Evolutionary conservation across 2,888 invertebrate genomes (phyloP).

Genomic region (Philaethria dido): DNA sequence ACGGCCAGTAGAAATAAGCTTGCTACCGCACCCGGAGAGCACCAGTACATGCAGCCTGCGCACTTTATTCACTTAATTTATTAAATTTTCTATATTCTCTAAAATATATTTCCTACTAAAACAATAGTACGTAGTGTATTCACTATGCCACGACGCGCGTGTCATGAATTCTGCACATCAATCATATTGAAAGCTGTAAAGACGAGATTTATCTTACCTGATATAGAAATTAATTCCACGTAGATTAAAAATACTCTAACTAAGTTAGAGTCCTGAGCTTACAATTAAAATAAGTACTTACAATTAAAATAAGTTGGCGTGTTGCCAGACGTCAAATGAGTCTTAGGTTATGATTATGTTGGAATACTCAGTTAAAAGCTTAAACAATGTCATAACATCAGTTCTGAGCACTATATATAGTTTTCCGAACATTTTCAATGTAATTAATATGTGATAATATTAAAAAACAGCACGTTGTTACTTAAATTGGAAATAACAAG

Average conservation of each 20-base stretch:
- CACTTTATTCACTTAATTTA: slow-evolving; percentile 61
- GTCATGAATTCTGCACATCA: not conserved
- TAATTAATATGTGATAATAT: no score
- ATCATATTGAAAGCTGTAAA: not conserved
- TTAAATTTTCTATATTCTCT: slow-evolving; percentile 46
- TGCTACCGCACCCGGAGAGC: slow-evolving; percentile 69
- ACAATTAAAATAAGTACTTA: no score
- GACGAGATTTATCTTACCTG: not conserved
- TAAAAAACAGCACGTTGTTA: no score
- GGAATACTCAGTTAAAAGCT: slow-evolving; percentile 64
- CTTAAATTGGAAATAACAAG: no score
- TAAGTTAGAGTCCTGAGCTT: slow-evolving; percentile 44
- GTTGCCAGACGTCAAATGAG: slow-evolving; percentile 64
- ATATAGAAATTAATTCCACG: not conserved
- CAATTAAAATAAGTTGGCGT: slow-evolving; percentile 72
- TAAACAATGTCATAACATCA: slow-evolving; percentile 58
- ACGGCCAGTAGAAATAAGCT: slow-evolving; percentile 79
- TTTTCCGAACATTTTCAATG: not conserved
- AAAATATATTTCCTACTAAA: slow-evolving; percentile 32
- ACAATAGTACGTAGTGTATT: slow-evolving; percentile 5
- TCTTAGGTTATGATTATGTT: slow-evolving; percentile 64
- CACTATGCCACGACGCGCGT: slow-evolving; percentile 16
- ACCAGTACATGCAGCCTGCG: slow-evolving; percentile 67
- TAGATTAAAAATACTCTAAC: slow-evolving; percentile 31
- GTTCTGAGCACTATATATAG: slow-evolving; percentile 43